Evolutionary conservation across 2,113 vertebrate genomes (phyloP), one percentile per base, ranked within the genome.

Genomic region (Merops nubicus): DNA sequence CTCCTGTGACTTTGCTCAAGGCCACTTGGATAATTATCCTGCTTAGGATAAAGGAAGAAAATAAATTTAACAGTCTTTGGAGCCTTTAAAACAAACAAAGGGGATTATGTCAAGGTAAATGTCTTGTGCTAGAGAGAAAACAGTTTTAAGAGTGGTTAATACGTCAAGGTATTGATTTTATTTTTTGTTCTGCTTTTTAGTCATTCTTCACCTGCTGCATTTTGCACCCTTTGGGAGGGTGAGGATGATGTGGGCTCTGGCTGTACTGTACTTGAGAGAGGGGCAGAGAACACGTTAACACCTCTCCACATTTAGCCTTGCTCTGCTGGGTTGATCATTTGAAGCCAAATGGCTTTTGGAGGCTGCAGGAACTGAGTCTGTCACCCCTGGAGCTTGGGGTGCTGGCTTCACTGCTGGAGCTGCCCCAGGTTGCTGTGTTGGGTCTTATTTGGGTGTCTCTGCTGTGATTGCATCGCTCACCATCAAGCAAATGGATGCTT

Each of bases 291-390:
- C 21, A 6, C 12, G n/a, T 42, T 69, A 22, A 12, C n/a, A 54
- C 43, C 10, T 4, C 0, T 7, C 34, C 38, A 6, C 31, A 2
- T 4, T 56, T 15, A 57, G 31, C 0, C 6, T 26, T 8, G n/a
- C 1, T 0, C 0, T 2, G 36, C 38, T 54, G 67, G 62, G 15
- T n/a, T 6, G 22, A n/a, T 51, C 38, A 4, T 26, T 31, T 5
- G 63, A 59, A 53, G 64, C 45, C 75, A 26, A 23, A 29, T 19
- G 1, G 17, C 34, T 86, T 63, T 28, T 4, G 3, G 76, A 42
- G 42, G n/a, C 43, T 62, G 75, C 38, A 11, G 43, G 28, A 86
- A 31, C 5, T 2, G 18, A 50, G 36, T 5, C 11, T 4, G 12
- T 31, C 26, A 5, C 11, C 23, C 40, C 15, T 36, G 54, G 56